Evolutionary conservation across 2,797 vertebrate species (phyloP), one percentile per base, ranked within the genome.

Genomic region (Holocentrus rufus): DNA sequence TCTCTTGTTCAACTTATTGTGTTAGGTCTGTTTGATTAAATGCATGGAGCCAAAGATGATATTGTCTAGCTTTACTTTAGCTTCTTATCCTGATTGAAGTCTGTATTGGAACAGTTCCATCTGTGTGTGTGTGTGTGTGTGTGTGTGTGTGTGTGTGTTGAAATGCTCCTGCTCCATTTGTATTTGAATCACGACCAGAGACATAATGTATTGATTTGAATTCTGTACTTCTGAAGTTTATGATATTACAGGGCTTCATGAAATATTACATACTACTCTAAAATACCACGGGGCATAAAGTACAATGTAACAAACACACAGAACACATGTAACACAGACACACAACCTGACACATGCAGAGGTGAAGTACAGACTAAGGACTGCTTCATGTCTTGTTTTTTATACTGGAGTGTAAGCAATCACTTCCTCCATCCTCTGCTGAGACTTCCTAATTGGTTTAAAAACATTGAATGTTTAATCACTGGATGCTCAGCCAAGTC

Each of bases 1-100:
- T 42, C 58, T 50, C 44, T n/a, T 2, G 71, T 69, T 80, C 60
- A 65, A n/a, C 73, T 78, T 31, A 68, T 72, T 56, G 71, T 69
- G 65, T 82, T 53, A 63, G 42, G 25, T 72, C 65, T 70, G 75
- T 85, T 76, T 80, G 72, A 83, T 73, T 80, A 47, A 85, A 76
- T 74, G 81, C 22, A 76, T 80, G 78, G 25, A 74, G 65, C 57
- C 55, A 61, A 49, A 71, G 62, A 80, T 80, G 42, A 79, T 75
- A 72, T 76, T 67, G 74, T 82, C 69, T 68, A 53, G 27, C 13
- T 67, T 39, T 66, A 36, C 50, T 74, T 67, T 36, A 34, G 23
- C 46, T 53, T 39, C 42, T 66, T 69, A 62, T 9, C 31, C 47
- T 39, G 50, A 65, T 23, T 72, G 25, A 86, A 83, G 34, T 61